A percentile compares a stretch with the other conserved stretches of the same genome.
Conservation (phyloP, 92 coral and sea anemone species). For the Zoanthus gigantus region DNA sequence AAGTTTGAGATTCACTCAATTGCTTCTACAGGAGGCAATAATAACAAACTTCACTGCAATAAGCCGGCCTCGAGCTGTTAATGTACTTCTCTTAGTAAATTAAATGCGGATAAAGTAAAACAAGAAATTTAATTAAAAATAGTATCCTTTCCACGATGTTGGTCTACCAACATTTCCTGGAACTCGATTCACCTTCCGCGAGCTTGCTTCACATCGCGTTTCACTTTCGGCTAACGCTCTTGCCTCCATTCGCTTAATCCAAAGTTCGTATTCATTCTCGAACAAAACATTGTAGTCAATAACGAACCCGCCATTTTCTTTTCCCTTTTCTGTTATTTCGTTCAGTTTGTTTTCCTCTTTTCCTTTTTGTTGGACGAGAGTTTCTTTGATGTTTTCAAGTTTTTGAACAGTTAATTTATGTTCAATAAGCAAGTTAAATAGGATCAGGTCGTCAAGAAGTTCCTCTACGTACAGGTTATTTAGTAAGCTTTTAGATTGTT, state of each 20-base stretch:
- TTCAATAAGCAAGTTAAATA: conserved; percentile 31
- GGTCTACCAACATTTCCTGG: conserved; percentile 40
- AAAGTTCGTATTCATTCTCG: conserved; percentile 10
- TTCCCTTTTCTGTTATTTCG: background rate
- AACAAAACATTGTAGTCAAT: conserved; percentile 12
- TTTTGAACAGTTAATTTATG: conserved; percentile 38
- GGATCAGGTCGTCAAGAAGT: conserved; percentile 28
- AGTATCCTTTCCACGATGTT: conserved; percentile 31
- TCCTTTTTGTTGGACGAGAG: conserved; percentile 4
- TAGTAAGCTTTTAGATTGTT: conserved; percentile 12
- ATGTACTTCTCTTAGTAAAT: too few species aligned
- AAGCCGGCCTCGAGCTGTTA: too few species aligned
- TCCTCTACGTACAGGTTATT: conserved; percentile 35
- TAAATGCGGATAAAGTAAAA: background rate
- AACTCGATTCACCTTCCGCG: background rate
- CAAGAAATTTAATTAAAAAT: background rate
- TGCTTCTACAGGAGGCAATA: too few species aligned
- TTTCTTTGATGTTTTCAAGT: conserved; percentile 20
- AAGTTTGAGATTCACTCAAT: too few species aligned
- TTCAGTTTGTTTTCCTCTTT: background rate
- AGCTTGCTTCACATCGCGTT: background rate
- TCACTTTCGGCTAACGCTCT: background rate
- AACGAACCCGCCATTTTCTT: background rate
- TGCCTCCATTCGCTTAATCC: conserved; percentile 38
- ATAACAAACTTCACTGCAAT: too few species aligned